Evolutionary conservation across 1,140 invertebrate genomes (phyloP), one percentile per base, ranked within the genome.

Genomic region (Hypothenemus hampei): DNA sequence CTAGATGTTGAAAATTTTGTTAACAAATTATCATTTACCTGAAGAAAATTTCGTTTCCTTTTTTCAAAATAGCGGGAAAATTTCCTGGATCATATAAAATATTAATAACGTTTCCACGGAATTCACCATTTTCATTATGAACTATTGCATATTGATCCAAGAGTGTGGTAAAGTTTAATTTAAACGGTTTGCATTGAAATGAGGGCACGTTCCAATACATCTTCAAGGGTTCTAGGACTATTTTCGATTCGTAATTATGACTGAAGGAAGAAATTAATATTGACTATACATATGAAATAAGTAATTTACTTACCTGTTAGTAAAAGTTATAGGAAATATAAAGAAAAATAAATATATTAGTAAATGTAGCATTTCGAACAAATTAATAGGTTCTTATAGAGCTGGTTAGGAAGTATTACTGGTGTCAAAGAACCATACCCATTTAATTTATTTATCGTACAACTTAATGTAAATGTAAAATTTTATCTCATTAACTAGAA

Each of bases 141-240:
- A 79, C 72, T 15, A 90, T 85, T 1, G 80, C 80, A 69, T 77
- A 90, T 53, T 78, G 75, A 3, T 76, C 59, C 1, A 75, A 70
- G 0, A 85, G 68, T 21, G 81, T 70, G 4, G 79, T 72, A 63
- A 90, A 86, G 15, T 75, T 67, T 15, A 88, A 70, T 4, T 79
- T 80, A 51, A 81, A 81, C 5, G 80, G 77, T 24, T 75, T 76
- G 65, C 87, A 91, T 69, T 83, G 80, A 59, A 81, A 81, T 0
- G 83, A 85, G 0, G 88, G 88, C 3, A 85, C 80, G 68, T 91
- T 91, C 88, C 88, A 91, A 58, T 84, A 86, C 0, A 87, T 76
- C 13, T 76, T 61, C 21, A 57, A 43, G 18, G 47, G 47, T 19
- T 13, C 8, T 1, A 3, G 8, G 19, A n/a, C 11, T 4, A 23